These are phyloP conservation scores for Sarcophaga caerulescens DNA, from an alignment of 2,888 invertebrate species.

Conservation along the genomic window DNA sequence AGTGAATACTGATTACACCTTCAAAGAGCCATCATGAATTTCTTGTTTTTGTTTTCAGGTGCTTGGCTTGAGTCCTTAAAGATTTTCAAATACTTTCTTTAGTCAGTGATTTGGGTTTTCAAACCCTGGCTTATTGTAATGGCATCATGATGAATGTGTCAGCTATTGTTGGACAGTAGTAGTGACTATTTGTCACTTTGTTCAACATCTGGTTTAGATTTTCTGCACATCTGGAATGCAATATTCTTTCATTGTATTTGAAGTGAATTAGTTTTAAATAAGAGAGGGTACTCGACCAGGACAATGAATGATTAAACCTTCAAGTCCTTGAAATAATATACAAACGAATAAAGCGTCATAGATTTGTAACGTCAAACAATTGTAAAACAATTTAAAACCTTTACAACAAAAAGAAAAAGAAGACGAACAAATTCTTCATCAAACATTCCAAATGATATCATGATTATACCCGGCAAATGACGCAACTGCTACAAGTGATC, in stretches of 20 bases:
- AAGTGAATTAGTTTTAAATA: slow-evolving; percentile 23
- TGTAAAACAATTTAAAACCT: too few species aligned
- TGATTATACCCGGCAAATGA: too few species aligned
- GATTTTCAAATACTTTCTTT: slow-evolving; percentile 1
- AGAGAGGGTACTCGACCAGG: not conserved
- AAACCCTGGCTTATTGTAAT: not conserved
- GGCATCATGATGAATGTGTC: slow-evolving; percentile 15
- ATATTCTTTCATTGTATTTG: slow-evolving; percentile 22
- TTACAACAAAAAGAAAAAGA: too few species aligned
- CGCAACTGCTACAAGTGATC: not conserved
- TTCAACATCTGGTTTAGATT: slow-evolving; percentile 44
- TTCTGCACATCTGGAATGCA: slow-evolving; percentile 37
- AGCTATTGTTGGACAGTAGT: slow-evolving; percentile 19
- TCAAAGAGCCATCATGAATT: slow-evolving; percentile 29
- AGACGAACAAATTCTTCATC: too few species aligned
- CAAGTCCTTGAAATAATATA: too few species aligned
- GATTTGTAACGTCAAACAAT: too few species aligned
- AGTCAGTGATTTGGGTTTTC: not conserved
- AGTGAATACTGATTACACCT: slow-evolving; percentile 1
- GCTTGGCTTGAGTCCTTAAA: slow-evolving; percentile 22
- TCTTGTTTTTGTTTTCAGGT: slow-evolving; percentile 11
- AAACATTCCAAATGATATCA: too few species aligned
- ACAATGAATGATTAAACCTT: too few species aligned
- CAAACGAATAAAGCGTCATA: too few species aligned
- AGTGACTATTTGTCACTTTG: slow-evolving; percentile 27